Evolutionary conservation across 2,113 vertebrate species (phyloP), one percentile per base, ranked within the genome.

Genomic region (Nipponia nippon): DNA sequence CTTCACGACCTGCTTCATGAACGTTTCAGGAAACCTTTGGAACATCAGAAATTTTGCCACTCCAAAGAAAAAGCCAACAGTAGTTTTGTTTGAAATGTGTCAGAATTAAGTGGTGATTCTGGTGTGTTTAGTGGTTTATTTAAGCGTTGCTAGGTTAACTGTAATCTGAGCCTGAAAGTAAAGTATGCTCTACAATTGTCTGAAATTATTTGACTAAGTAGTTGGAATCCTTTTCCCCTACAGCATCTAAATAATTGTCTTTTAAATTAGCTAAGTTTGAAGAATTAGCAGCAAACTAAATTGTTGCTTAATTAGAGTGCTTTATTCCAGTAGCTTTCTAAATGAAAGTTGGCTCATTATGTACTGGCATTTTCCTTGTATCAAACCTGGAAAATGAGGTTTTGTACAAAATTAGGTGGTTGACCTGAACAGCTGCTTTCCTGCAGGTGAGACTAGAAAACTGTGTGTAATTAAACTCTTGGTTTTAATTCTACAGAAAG

Each of bases 381-480:
- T 63, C n/a, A 91, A 86, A 96, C 81, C n/a, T 87, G 42, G 79
- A 96, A 95, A 90, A 81, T 69, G 19, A 73, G 72, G 13, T 21
- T 81, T 92, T 90, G 25, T 77, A 44, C 82, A 78, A 75, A 89
- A 75, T 81, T 29, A 46, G 56, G 38, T 62, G 20, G 9, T 53
- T 95, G 72, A 63, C 63, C 90, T 89, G 65, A 92, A 72, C 63
- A 70, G 34, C 71, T 92, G 56, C 34, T 88, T 96, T 95, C 34
- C 70, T 56, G 71, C 63, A 80, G 85, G 79, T 90, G 72, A 94
- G 27, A 52, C 25, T 63, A 86, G 87, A 84, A 55, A 76, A 86
- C 44, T 47, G 23, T 66, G 42, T 91, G 44, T 78, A 94, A 89
- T 91, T 93, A 69, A 90, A 80, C 22, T 92, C 52, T 86, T 42